Conservation (phyloP, 2,113 vertebrate species). For the Tupaia chinensis region DNA sequence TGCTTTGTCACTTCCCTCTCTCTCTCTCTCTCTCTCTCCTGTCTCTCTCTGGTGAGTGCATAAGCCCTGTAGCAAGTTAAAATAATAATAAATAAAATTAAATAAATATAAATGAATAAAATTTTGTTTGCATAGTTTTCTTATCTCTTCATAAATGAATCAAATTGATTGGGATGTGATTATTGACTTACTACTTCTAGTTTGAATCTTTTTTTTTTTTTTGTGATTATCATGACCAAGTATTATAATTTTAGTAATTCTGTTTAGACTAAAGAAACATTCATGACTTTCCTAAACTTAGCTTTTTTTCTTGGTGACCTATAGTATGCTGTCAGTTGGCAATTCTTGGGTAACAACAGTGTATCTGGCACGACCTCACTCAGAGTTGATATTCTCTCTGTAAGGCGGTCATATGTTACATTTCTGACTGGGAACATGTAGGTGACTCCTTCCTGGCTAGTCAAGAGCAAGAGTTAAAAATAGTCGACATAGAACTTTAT, state of each 20-base stretch:
- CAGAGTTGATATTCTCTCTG: background rate
- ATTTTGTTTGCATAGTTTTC: background rate
- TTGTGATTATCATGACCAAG: background rate
- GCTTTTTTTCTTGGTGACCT: background rate
- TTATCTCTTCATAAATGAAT: background rate
- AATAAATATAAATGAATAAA: no score
- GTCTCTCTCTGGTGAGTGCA: no score
- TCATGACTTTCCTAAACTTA: background rate
- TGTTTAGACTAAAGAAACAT: background rate
- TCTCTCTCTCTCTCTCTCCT: no score
- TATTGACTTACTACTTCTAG: background rate
- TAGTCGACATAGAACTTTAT: background rate
- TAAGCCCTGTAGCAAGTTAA: no score
- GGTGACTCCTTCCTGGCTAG: background rate
- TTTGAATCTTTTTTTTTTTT: background rate
- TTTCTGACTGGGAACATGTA: background rate
- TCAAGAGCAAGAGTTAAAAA: constrained; percentile 1
- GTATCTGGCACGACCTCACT: background rate
- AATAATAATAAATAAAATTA: no score
- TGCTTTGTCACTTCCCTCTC: no score
- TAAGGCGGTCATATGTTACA: background rate
- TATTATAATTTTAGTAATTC: background rate
- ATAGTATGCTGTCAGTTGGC: background rate
- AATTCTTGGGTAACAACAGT: no score
- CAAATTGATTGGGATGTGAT: background rate